Evolutionary conservation across 2,113 vertebrate species (phyloP), one percentile per base, ranked within the genome.

Genomic region (Larimichthys polyactis): DNA sequence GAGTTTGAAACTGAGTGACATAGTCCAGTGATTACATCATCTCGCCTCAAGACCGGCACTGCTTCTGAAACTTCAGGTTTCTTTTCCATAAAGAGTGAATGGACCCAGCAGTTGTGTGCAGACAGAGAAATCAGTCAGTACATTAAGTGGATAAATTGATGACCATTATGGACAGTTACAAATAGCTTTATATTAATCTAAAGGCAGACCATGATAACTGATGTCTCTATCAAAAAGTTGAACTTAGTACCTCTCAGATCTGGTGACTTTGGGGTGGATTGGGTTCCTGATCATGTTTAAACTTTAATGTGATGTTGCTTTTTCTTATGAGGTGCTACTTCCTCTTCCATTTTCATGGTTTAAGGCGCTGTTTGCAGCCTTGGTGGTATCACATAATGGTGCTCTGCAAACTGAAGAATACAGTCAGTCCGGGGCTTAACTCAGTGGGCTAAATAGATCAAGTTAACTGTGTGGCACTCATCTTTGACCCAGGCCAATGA

Each of bases 1-100:
- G 71, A 83, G 70, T 85, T 81, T 79, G 43, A 87, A 74, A 60
- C 81, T 67, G 63, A 74, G 65, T 63, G 72, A 75, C 81, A 81
- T 83, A 74, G 71, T 85, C 72, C 73, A 76, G 71, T 15, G 74
- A 81, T 91, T 55, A 78, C 75, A 81, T 88, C 77, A 86, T 70
- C 62, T n/a, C 5, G 14, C 75, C 74, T 78, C 17, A 80, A 68
- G 81, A 78, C 24, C 40, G 5, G 14, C 64, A 4, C 29, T 49
- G 17, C 43, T 68, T 72, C 49, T 67, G n/a, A 71, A 68, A 15
- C 78, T 66, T 52, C 24, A 24, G 69, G 22, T 19, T 55, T 71
- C 27, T 68, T 66, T 63, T 78, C 65, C 63, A 60, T 64, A 2
- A 75, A 58, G 66, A 72, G 16, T 86, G 67, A 78, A 46, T 36